These are phyloP conservation scores for Halictus ligatus DNA, from an alignment of 2,888 invertebrate genomes.

Conservation along the genomic window DNA sequence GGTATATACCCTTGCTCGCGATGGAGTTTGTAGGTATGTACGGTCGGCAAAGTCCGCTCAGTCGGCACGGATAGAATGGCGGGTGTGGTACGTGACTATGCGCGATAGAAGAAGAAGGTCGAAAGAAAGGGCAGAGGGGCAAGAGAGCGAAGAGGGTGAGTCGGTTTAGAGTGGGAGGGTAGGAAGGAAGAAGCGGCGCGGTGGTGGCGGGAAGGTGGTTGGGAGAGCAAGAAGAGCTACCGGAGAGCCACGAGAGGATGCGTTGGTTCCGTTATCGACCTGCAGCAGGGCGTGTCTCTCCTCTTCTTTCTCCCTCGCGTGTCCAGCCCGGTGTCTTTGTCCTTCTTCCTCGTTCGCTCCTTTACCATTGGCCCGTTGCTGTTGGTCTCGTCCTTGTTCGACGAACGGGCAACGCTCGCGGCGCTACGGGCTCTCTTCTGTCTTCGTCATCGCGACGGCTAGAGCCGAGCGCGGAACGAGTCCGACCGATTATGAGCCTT, in stretches of 20 bases:
- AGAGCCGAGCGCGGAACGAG: conserved; percentile 57
- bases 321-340: conserved; percentile 33
- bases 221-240: conserved; percentile 72
- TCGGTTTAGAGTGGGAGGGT: conserved; percentile 39
- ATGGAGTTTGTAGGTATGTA: conserved; percentile 68
- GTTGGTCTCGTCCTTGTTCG: conserved; percentile 37
- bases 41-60: conserved; percentile 68
- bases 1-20: conserved; percentile 62
- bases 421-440: conserved; percentile 51
- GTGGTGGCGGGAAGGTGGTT: conserved; percentile 49
- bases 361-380: conserved; percentile 52
- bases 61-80: conserved; percentile 73
- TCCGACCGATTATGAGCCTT: conserved; percentile 66
- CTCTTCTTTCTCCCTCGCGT: conserved; percentile 59
- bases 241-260: conserved; percentile 72
- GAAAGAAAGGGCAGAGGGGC: conserved; percentile 56
- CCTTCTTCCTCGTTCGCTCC: conserved; percentile 51
- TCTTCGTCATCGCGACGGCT: conserved; percentile 59
- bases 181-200: conserved; percentile 43
- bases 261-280: conserved; percentile 75
- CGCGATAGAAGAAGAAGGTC: conserved; percentile 67
- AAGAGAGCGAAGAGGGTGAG: conserved; percentile 43
- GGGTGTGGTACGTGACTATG: conserved; percentile 75
- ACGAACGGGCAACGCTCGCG: conserved; percentile 46
- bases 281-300: conserved; percentile 74